These are phyloP conservation scores for Eristalis tenax DNA, from an alignment of 2,888 invertebrate genomes.

Conservation along the genomic window DNA sequence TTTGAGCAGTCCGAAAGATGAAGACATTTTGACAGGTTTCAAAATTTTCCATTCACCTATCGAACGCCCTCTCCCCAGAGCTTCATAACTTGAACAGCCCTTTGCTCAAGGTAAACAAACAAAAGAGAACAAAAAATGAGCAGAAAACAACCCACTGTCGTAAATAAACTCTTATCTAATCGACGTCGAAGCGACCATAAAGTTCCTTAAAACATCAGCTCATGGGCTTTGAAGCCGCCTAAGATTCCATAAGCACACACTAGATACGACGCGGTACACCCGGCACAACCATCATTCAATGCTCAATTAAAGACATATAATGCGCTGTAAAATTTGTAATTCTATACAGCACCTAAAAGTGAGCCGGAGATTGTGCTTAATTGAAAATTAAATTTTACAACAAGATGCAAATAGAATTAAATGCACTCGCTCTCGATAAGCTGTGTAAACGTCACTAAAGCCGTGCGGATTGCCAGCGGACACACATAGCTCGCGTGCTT, in stretches of 20 bases:
- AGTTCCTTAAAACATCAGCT: not conserved
- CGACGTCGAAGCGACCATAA: not conserved
- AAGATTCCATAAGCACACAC: not conserved
- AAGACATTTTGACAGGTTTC: not conserved
- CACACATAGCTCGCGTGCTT: not conserved
- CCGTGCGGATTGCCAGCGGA: not conserved
- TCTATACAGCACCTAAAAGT: not conserved
- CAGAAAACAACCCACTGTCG: not conserved
- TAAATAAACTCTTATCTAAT: slow-evolving; percentile 3
- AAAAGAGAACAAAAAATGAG: not conserved
- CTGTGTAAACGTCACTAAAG: not conserved
- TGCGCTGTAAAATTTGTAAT: not conserved
- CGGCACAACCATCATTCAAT: not conserved
- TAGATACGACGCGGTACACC: not conserved
- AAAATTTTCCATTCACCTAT: slow-evolving; percentile 3
- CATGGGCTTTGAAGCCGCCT: not conserved
- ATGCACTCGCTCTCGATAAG: slow-evolving; percentile 6
- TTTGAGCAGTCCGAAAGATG: not conserved
- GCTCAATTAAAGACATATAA: not conserved
- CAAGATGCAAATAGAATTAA: slow-evolving; percentile 16
- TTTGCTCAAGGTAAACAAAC: slow-evolving; percentile 4
- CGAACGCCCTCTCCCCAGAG: not conserved
- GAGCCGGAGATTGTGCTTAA: not conserved
- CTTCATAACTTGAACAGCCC: not conserved
- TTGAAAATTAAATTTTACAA: slow-evolving; percentile 35